Evolutionary conservation across 2,888 invertebrate species (phyloP).

Genomic region (Agrotis clavis): DNA sequence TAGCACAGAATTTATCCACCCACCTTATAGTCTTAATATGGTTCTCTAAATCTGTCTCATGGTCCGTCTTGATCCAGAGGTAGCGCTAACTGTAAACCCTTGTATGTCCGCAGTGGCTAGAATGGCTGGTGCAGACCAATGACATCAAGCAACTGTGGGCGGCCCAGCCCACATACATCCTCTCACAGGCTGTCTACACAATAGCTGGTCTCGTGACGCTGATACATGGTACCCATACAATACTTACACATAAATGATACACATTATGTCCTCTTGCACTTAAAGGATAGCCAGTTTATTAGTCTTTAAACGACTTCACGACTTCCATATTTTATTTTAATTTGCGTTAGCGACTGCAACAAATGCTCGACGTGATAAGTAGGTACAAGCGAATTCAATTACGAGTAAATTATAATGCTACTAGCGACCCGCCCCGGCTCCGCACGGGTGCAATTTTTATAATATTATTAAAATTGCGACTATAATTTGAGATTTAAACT

Average conservation of each 20-base stretch:
- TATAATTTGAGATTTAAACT: too few relatives aligned
- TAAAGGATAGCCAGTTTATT: too few relatives aligned
- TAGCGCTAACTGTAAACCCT: constrained; percentile 29
- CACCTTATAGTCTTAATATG: neutral
- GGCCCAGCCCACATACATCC: constrained; percentile 93
- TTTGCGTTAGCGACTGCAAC: neutral
- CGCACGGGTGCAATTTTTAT: too few relatives aligned
- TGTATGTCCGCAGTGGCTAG: constrained; percentile 84
- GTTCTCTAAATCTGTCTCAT: neutral
- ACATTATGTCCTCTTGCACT: neutral
- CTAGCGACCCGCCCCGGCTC: too few relatives aligned
- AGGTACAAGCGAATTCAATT: constrained; percentile 12
- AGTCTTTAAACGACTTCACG: neutral
- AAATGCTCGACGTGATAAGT: neutral
- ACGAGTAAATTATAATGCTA: neutral
- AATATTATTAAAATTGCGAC: too few relatives aligned
- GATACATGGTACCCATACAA: constrained; percentile 91
- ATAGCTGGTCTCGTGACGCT: constrained; percentile 92
- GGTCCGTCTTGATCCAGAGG: neutral
- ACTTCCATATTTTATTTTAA: neutral
- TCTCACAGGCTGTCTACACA: constrained; percentile 92
- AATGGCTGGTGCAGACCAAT: constrained; percentile 92
- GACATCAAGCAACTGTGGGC: constrained; percentile 91
- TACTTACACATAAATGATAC: neutral
- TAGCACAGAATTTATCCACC: neutral